These are phyloP conservation scores for Athripsodes cinereus DNA, from an alignment of 2,888 invertebrate species.

Conservation along the genomic window DNA sequence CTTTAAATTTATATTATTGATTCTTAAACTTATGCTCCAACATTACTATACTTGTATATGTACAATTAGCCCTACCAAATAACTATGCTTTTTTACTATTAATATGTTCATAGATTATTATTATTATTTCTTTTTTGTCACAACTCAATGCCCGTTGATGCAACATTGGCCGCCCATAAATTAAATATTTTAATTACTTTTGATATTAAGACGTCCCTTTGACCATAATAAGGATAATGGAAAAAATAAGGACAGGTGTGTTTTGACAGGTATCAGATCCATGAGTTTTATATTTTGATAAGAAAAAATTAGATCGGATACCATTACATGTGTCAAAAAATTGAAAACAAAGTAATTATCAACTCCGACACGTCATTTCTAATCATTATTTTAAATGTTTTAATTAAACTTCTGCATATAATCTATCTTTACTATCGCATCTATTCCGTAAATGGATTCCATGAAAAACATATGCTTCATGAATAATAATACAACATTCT, in stretches of 20 bases:
- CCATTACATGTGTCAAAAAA: background rate
- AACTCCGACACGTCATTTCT: conserved; percentile 1
- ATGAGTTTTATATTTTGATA: background rate
- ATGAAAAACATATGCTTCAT: background rate
- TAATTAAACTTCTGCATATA: background rate
- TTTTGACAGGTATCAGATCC: background rate
- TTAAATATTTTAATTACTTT: background rate
- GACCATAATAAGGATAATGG: background rate
- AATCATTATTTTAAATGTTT: conserved; percentile 1
- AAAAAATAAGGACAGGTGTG: background rate
- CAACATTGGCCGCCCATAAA: background rate
- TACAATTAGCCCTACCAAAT: too few relatives aligned
- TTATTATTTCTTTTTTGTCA: too few relatives aligned
- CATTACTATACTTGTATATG: too few relatives aligned
- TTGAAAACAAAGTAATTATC: background rate
- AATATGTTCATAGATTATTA: too few relatives aligned
- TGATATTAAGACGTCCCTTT: background rate
- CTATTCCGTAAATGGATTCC: too few relatives aligned
- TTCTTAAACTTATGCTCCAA: too few relatives aligned
- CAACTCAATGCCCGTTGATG: too few relatives aligned
- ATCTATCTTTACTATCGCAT: background rate
- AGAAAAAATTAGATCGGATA: background rate
- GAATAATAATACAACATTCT: too few relatives aligned
- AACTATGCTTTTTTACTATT: too few relatives aligned
- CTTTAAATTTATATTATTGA: too few relatives aligned